Percentiles rank a stretch among this genome's conserved stretches.
Evolutionary conservation across 2,888 invertebrate species (phyloP).

Genomic region (Reticulitermes lucifugus): DNA sequence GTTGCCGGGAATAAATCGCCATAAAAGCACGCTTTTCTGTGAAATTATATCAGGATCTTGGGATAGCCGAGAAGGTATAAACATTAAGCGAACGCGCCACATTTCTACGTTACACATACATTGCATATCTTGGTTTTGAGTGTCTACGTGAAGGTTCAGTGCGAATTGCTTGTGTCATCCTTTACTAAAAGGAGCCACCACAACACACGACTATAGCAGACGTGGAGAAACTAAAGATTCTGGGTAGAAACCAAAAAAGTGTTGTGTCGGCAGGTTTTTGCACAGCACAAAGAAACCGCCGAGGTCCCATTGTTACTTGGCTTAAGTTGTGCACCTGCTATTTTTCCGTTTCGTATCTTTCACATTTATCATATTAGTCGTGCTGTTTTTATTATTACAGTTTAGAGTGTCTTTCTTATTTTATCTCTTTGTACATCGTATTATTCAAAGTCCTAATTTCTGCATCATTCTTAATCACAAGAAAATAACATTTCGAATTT

Average conservation of each 20-base stretch:
- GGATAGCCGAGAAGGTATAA: no score
- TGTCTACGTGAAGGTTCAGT: no score
- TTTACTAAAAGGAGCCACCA: background rate
- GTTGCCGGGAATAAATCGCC: no score
- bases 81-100: no score
- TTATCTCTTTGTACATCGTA: background rate
- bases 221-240: background rate
- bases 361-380: background rate
- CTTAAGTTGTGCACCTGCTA: background rate
- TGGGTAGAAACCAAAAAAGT: background rate
- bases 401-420: conserved; percentile 17
- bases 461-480: conserved; percentile 19
- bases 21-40: no score
- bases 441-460: background rate
- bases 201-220: background rate
- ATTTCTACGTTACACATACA: no score
- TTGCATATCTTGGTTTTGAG: no score
- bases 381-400: conserved; percentile 1
- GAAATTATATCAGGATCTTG: no score
- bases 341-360: background rate
- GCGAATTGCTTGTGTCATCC: no score
- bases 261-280: background rate
- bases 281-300: background rate
- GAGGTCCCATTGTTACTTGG: background rate
- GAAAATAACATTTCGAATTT: conserved; percentile 1